Base-by-base conservation (phyloP, 1,140 invertebrate genomes). In the Cephus cinctus region DNA sequence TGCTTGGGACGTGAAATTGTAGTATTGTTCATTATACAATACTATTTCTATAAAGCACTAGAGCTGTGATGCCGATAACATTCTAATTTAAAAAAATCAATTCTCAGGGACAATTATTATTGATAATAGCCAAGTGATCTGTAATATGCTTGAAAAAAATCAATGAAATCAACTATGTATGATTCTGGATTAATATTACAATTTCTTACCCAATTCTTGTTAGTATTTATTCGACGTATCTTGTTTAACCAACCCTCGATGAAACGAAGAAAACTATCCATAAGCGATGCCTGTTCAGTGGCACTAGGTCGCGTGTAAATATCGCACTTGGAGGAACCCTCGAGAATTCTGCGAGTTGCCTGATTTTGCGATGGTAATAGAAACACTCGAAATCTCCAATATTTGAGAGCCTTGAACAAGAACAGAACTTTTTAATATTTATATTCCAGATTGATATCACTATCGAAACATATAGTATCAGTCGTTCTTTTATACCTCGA, bases 301-400 rank as follows among this genome's bases (percentile, higher is more conserved):
- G 79, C 63, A 2, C 79, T 81, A 21, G 78, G 65, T 2, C 80
- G 71, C 22, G 79, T 73, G 63, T 94, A 96, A 35, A 96, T 86
- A 72, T 96, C 91, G 66, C 89, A 94, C 53, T 86, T 83, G 23
- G 81, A 73, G 2, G 81, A 79, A 11, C 85, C 86, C 27, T 84
- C 83, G 1, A 88, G 69, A 32, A 90, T 89, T 63, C 83, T 84
- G 55, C 84, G 87, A 1, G 86, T 88, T 0, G 82, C 84, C 15
- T 81, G 72, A 65, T 86, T 89, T 52, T 83, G 81, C 4, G 87
- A 68, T 2, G 95, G 94, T 32, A 98, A 67, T 4, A 98, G 67
- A 52, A 94, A 88, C 54, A 97, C 88, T 19, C 94, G 81, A 69
- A 94, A 93, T 52, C 95, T 81, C 96, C 95, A 98, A 71, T 90